Conservation (phyloP, 1,140 invertebrate genomes). For the Drosophila pandora region DNA sequence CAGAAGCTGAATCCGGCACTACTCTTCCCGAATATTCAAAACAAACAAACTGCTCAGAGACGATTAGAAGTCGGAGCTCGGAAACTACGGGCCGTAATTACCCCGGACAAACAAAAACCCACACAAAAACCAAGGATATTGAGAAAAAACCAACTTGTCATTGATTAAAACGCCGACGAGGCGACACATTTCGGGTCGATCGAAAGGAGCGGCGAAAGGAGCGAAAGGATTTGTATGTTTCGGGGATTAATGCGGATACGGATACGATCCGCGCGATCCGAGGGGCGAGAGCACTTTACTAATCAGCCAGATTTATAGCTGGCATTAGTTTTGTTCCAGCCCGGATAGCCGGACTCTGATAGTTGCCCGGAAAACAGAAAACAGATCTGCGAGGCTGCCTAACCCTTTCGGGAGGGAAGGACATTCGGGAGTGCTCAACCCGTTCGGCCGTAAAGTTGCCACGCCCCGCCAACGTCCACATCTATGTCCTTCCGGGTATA, state of each 20-base stretch:
- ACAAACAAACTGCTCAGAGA: conserved; percentile 26
- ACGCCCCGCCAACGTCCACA: conserved; percentile 30
- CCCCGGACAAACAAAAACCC: conserved; percentile 47
- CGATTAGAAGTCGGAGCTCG: conserved; percentile 30
- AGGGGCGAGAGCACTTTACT: conserved; percentile 76
- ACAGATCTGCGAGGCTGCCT: conserved; percentile 57
- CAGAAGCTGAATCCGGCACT: conserved; percentile 15
- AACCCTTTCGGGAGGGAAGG: conserved; percentile 52
- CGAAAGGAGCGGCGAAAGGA: conserved; percentile 8
- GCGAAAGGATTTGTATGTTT: conserved; percentile 24
- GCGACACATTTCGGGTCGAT: conserved; percentile 34
- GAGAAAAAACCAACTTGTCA: conserved; percentile 55
- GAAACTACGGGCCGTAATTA: conserved; percentile 47
- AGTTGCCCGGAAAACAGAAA: conserved; percentile 34
- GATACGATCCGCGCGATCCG: background rate
- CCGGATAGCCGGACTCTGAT: conserved; percentile 29
- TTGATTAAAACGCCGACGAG: conserved; percentile 51
- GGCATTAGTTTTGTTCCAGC: conserved; percentile 77
- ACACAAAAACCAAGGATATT: conserved; percentile 24
- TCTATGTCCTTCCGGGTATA: conserved; percentile 71
- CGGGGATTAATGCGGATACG: conserved; percentile 15
- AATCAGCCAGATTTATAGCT: conserved; percentile 76
- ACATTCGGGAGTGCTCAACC: conserved; percentile 43
- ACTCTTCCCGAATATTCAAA: conserved; percentile 31
- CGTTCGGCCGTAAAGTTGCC: conserved; percentile 61